These are phyloP conservation scores for Plutomurus gul DNA, from an alignment of 1,140 invertebrate species.

Conservation along the genomic window DNA sequence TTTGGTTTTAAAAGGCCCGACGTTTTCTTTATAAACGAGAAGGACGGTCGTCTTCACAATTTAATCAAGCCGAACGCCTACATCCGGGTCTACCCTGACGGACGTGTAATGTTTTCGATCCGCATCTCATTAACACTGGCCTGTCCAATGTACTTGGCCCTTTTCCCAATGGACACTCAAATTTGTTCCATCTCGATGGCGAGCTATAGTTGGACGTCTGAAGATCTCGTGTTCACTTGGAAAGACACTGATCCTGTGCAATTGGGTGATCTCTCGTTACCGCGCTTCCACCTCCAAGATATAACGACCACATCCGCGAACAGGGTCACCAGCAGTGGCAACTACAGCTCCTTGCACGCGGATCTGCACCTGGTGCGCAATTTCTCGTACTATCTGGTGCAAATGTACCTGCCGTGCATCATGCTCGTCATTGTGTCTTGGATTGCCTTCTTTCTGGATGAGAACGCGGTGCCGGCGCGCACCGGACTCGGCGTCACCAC, in stretches of 20 bases:
- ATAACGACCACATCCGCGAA: constrained; percentile 91
- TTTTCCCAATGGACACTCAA: constrained; percentile 33
- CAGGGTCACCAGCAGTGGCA: constrained; percentile 94
- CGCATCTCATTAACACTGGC: not conserved
- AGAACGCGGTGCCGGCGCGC: constrained; percentile 60
- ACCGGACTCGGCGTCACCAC: constrained; percentile 65
- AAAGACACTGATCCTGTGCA: constrained; percentile 92
- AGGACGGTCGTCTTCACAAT: constrained; percentile 94
- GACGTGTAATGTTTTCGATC: constrained; percentile 89
- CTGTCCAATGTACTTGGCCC: constrained; percentile 14
- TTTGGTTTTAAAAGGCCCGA: constrained; percentile 77
- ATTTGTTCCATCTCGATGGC: constrained; percentile 8
- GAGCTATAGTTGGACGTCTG: constrained; percentile 85
- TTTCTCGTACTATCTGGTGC: constrained; percentile 64
- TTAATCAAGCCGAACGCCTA: constrained; percentile 97
- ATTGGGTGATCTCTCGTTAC: constrained; percentile 89
- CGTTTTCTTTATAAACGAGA: constrained; percentile 95
- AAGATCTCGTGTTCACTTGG: constrained; percentile 91
- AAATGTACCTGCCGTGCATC: constrained; percentile 62
- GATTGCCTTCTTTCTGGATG: constrained; percentile 63
- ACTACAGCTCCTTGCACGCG: constrained; percentile 63
- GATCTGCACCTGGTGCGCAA: constrained; percentile 62
- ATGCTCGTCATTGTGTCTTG: constrained; percentile 66
- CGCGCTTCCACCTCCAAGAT: constrained; percentile 89
- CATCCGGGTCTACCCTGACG: constrained; percentile 91